phyloP scores from a whole-genome alignment of 1,140 invertebrate species.

The Sipha flava region DNA sequence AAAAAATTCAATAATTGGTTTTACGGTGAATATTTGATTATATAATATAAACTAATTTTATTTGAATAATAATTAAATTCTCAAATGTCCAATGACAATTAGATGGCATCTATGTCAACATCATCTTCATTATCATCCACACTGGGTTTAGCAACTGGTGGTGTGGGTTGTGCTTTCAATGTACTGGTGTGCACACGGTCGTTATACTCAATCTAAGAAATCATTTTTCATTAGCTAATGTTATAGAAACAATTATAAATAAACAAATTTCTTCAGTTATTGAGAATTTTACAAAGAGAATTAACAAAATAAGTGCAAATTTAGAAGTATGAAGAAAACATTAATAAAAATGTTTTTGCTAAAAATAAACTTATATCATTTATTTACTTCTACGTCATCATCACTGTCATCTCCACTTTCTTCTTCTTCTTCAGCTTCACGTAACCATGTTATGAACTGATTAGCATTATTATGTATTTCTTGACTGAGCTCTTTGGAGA shows the following conservation, averaged over 20 bases:
- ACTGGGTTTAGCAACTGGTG: conserved; percentile 40
- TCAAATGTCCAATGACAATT: background rate
- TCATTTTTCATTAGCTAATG: background rate
- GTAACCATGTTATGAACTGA: conserved; percentile 92
- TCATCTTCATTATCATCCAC: conserved; percentile 62
- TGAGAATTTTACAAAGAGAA: too few relatives aligned
- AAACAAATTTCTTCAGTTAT: too few relatives aligned
- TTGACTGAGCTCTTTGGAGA: conserved; percentile 77
- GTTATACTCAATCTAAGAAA: conserved; percentile 70
- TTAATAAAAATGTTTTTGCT: background rate
- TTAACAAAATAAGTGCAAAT: too few relatives aligned
- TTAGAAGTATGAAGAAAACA: too few relatives aligned
- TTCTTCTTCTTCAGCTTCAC: conserved; percentile 92
- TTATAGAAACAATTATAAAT: too few relatives aligned
- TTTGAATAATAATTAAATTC: background rate
- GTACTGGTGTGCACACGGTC: conserved; percentile 69
- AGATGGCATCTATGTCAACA: conserved; percentile 87
- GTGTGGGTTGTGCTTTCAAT: conserved; percentile 54
- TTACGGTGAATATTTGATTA: background rate
- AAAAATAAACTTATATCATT: background rate
- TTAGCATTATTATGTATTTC: conserved; percentile 87
- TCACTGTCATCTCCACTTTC: conserved; percentile 60
- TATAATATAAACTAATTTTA: background rate
- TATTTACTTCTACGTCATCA: conserved; percentile 56
- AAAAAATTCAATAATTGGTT: background rate